Base-by-base conservation (phyloP, 2,797 vertebrate genomes). In the Garrulus glandarius region DNA sequence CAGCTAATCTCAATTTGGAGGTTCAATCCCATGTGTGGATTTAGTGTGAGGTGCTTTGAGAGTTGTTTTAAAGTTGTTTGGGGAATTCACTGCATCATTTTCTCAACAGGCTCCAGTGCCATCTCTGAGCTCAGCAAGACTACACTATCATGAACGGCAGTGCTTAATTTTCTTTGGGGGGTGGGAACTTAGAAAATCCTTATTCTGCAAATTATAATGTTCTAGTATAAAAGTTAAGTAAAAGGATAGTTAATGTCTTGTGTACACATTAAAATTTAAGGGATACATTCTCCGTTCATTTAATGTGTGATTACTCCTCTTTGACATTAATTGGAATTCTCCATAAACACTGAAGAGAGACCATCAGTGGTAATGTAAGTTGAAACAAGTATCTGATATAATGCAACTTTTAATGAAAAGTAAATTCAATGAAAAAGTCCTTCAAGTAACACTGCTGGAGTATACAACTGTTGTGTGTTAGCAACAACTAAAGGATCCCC, bases 301-400 rank as follows among this genome's bases (percentile, higher is more conserved):
- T 93, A 27, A 83, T 55, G n/a, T 86, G 26, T 75, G 68, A 91
- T 85, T 89, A 59, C 46, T 81, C 23, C 43, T 78, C 36, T 91
- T 79, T 87, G 87, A 61, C 69, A 49, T 78, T 92, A 92, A 92
- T 75, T 89, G 78, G 61, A 91, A 95, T 89, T 83, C 61, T 81
- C 2, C 68, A 39, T 91, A 91, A 91, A 96, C 61, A 50, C 71
- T 47, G 63, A 79, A 76, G 36, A 65, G 56, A 92, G 26, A 69
- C 43, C 36, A 57, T 92, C 44, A 75, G 30, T n/a, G 15, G 41
- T 68, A 87, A 87, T 41, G 67, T 68, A 93, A 93, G 80, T 83
- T 87, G 87, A 94, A 96, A 83, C 32, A 89, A 87, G 81, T 83
- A 39, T 84, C 34, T 79, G 50, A 67, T 77, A 85, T 26, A 85